Percentiles rank a stretch among this genome's conserved stretches.
Conservation (phyloP, 1,140 invertebrate species). For the Trachymyrmex septentrionalis region DNA sequence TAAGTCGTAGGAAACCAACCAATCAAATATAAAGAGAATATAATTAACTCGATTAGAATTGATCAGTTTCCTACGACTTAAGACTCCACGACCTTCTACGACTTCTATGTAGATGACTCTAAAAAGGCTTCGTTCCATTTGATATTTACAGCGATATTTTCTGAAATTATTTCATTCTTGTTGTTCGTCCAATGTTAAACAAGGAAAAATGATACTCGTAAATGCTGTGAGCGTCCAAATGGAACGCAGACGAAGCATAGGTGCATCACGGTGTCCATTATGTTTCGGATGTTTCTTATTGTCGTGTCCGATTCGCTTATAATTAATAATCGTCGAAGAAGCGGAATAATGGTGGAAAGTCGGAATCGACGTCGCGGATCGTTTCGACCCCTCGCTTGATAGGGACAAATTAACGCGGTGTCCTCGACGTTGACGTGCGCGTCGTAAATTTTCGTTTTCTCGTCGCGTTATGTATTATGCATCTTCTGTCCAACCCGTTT, state of each 20-base stretch:
- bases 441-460: conserved; percentile 83
- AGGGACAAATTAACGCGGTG: conserved; percentile 67
- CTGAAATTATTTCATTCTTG: no score
- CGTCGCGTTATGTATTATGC: conserved; percentile 84
- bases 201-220: no score
- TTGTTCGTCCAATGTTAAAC: no score
- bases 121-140: neutral
- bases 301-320: no score
- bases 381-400: conserved; percentile 10
- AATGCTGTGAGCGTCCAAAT: no score
- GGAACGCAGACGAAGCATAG: neutral
- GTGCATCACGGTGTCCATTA: neutral
- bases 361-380: conserved; percentile 41
- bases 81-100: no score
- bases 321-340: neutral
- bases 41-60: no score
- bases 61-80: no score
- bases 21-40: no score
- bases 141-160: no score
- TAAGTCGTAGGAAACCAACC: no score
- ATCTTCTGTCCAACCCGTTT: conserved; percentile 83
- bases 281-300: neutral
- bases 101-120: no score
- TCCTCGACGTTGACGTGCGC: conserved; percentile 68
- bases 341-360: neutral